Evolutionary conservation across 2,888 invertebrate species (phyloP).

Genomic region (Euphydryas editha): DNA sequence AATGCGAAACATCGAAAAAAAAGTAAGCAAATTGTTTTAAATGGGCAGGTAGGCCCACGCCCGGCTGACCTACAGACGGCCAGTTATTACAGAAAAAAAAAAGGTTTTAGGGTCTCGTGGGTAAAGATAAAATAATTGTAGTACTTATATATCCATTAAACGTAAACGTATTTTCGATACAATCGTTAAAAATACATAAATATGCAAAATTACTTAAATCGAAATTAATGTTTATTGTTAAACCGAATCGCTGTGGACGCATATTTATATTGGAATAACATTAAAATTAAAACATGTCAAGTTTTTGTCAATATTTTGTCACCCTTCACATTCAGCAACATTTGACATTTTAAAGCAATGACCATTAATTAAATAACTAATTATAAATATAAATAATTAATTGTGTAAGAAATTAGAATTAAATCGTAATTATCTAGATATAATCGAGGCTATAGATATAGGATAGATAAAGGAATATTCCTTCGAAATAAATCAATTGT

Average conservation of each 20-base stretch:
- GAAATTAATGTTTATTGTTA: constrained; percentile 21
- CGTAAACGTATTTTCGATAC: constrained; percentile 39
- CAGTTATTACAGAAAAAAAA: constrained; percentile 66
- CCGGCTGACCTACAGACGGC: constrained; percentile 78
- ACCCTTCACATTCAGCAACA: background rate
- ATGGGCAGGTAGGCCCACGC: constrained; percentile 75
- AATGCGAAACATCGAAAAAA: constrained; percentile 64
- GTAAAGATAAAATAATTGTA: constrained; percentile 45
- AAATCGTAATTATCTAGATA: background rate
- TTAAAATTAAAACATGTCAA: constrained; percentile 17
- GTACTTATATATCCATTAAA: constrained; percentile 44
- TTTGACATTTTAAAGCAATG: background rate
- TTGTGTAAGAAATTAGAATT: background rate
- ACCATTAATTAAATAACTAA: background rate
- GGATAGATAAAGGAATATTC: too few species aligned
- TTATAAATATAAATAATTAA: too few species aligned
- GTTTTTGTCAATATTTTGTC: background rate
- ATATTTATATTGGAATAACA: constrained; percentile 16
- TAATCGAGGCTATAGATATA: too few species aligned
- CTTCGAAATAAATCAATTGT: too few species aligned
- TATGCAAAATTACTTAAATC: constrained; percentile 22
- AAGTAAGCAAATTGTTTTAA: constrained; percentile 79
- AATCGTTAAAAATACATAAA: constrained; percentile 41
- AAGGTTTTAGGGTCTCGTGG: constrained; percentile 43
- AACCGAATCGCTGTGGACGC: constrained; percentile 6